These are phyloP conservation scores for Drosophila parthenogenetica DNA, from an alignment of 2,888 invertebrate genomes.

Conservation along the genomic window DNA sequence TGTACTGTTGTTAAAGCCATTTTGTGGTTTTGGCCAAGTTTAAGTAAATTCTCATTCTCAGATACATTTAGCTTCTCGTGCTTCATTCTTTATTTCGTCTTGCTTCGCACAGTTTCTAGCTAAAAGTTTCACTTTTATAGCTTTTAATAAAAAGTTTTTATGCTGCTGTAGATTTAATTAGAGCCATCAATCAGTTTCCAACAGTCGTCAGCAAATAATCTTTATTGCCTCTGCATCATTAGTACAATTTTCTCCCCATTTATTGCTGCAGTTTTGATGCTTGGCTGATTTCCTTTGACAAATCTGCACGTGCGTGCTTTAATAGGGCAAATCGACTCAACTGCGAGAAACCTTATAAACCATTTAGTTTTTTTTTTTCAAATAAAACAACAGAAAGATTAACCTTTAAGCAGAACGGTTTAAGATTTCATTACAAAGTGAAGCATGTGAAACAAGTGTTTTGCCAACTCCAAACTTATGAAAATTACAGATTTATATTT, in stretches of 20 bases:
- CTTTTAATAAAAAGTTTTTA: slow-evolving; percentile 68
- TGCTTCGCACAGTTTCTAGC: slow-evolving; percentile 14
- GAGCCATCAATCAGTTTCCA: slow-evolving; percentile 68
- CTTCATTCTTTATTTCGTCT: slow-evolving; percentile 1
- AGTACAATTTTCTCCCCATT: slow-evolving; percentile 20
- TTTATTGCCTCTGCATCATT: slow-evolving; percentile 54
- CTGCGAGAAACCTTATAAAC: too few relatives aligned
- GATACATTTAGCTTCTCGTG: slow-evolving; percentile 22
- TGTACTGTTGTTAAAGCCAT: slow-evolving; percentile 50
- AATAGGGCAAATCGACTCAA: background rate
- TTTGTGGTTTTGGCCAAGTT: slow-evolving; percentile 58
- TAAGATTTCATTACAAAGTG: too few relatives aligned
- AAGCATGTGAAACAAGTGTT: too few relatives aligned
- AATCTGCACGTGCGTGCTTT: slow-evolving; percentile 3
- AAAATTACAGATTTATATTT: too few relatives aligned
- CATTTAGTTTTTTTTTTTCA: too few relatives aligned
- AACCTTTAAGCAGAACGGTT: too few relatives aligned
- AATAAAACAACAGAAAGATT: background rate
- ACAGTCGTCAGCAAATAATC: slow-evolving; percentile 53
- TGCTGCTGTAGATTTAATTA: slow-evolving; percentile 62
- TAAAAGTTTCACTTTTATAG: slow-evolving; percentile 56
- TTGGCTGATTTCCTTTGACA: slow-evolving; percentile 7
- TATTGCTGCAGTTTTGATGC: slow-evolving; percentile 32
- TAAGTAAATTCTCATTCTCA: slow-evolving; percentile 50
- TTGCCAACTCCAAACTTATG: too few relatives aligned